Base-by-base conservation (phyloP, 1,140 invertebrate species). In the Rhopalosiphum maidis region DNA sequence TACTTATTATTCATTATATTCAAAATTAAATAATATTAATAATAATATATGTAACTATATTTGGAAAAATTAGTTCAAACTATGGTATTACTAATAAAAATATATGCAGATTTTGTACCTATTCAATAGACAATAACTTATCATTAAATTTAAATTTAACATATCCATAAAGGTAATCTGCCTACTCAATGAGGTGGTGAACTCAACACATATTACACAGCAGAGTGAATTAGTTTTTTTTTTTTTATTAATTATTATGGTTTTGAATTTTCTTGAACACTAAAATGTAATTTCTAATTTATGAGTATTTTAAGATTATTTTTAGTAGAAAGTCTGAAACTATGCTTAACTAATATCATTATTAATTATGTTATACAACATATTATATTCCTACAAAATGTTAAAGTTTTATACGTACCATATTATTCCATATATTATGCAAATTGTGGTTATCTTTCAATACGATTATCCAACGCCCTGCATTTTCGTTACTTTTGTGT, bases 391-490 rank as follows among this genome's bases (percentile, higher is more conserved):
- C 30, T 87, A 2, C 11, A 46, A 48, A 87, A 51, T 88, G 7
- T 51, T 30, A 22, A 88, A 86, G 83, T 43, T 22, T 43, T n/a
- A 46, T 15, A 41, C 77, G 8, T 9, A 93, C 91, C 91, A 86
- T 54, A 93, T 93, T 93, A 86, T 93, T 93, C 82, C 91, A 93
- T 41, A 41, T 55, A 25, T 93, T 55, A 37, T 82, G 68, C 48
- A 93, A 93, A 93, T 85, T 41, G 11, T 43, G n/a, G 82, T 93
- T 93, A 41, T 83, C 43, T 9, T 86, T 93, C 46, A 93, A 86
- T 43, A 86, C 43, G 46, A 93, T 93, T 85, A 86, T 55, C 91
- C 91, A 93, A 41, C 91, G 91, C 3, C 91, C 91, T 11, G 91
- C 91, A 37, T 85, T 85, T 37, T 54, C 82, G 25, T 93, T 93